Evolutionary conservation across 30 jellyfish, hydroid and myxozoan genomes (phyloP), one percentile per base, ranked within the genome.

Genomic region (Sanderia malayensis): DNA sequence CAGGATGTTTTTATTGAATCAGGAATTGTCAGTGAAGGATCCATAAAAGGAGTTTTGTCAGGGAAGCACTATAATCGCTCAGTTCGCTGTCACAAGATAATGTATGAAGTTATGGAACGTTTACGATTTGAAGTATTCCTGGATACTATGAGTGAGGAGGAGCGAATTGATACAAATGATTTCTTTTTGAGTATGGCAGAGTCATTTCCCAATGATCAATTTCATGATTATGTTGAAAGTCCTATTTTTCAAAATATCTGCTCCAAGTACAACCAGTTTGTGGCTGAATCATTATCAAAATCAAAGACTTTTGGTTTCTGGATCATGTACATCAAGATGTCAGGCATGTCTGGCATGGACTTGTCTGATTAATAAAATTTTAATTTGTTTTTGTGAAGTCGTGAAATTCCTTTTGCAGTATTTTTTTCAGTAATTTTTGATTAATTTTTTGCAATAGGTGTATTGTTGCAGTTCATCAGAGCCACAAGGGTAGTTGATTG

Each of bases 401-500:
- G 15, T 6, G 8, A 15, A 15, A 41, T 41, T 41, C 15, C 15
- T 41, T 15, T 41, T 41, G 11, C 8, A 41, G 55, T 15, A 41
- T 41, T 41, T 15, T 15, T 41, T 41, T 41, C 11, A 6, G 55
- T 41, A 6, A 8, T 41, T 15, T 41, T n/a, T n/a, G n/a, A n/a
- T n/a, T n/a, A n/a, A n/a, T 49, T 49, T 4, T 49, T 49, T 49
- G 64, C 27, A 8, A 49, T 49, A 49, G 64, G 64, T 49, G 18
- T 49, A 49, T 18, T 49, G 11, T 19, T 49, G 64, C 24, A 18
- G 6, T 69, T 45, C 57, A 55, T 79, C 62, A 19, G 92, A 55
- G 92, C 92, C 10, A 79, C 89, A 26, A 77, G 92, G n/a, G 29
- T 2, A 21, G 27, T 25, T 41, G 60, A 79, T 41, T 79, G 88